phyloP scores from a whole-genome alignment of 1,140 invertebrate species.

The Pogonognathellus flavescens region DNA sequence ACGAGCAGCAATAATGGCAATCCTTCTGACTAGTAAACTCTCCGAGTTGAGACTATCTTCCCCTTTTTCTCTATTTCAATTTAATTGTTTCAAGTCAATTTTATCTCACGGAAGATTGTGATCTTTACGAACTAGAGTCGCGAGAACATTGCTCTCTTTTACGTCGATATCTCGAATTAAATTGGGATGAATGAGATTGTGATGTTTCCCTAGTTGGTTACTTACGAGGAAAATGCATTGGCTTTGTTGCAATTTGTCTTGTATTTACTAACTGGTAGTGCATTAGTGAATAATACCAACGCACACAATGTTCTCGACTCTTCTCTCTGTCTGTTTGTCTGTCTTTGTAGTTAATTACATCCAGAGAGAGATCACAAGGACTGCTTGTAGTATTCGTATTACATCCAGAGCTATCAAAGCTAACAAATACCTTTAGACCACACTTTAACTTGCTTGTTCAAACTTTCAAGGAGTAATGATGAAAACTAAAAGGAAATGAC shows the following conservation, averaged over 20 bases:
- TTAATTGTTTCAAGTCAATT: slow-evolving; percentile 49
- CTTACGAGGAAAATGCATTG: slow-evolving; percentile 17
- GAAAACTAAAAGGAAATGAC: too few relatives aligned
- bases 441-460: too few relatives aligned
- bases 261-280: too few relatives aligned
- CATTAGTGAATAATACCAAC: too few relatives aligned
- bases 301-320: background rate
- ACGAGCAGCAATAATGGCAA: background rate
- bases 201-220: slow-evolving; percentile 48
- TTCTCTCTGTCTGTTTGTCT: background rate
- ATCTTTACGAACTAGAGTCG: slow-evolving; percentile 34
- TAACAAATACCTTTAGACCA: too few relatives aligned
- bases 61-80: slow-evolving; percentile 48
- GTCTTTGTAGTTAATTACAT: background rate
- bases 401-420: too few relatives aligned
- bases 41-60: background rate
- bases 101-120: slow-evolving; percentile 38
- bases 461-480: too few relatives aligned
- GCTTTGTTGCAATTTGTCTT: slow-evolving; percentile 13
- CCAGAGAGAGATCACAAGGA: background rate
- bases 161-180: slow-evolving; percentile 32
- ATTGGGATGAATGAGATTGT: slow-evolving; percentile 44
- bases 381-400: too few relatives aligned
- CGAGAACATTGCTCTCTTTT: slow-evolving; percentile 37
- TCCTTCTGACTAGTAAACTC: too few relatives aligned